Conservation (phyloP, 2,797 vertebrate species). For the Falco naumanni region DNA sequence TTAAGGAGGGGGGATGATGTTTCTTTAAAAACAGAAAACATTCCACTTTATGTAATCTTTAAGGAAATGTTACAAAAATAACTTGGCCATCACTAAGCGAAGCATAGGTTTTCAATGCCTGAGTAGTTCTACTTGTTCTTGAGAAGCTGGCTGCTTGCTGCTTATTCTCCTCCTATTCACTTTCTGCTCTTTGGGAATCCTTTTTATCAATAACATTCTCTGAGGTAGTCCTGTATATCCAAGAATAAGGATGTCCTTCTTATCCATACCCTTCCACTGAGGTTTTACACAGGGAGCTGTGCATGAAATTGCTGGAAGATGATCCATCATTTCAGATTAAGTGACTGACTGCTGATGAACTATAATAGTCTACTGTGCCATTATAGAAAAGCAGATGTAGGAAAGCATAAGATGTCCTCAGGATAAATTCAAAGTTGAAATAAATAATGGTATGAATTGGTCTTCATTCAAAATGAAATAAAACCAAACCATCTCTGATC, state of each 20-base stretch:
- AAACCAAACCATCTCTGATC: background rate
- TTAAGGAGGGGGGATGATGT: too few species aligned
- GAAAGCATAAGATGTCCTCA: background rate
- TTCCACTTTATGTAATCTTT: background rate
- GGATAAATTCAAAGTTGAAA: background rate
- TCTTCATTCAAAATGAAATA: background rate
- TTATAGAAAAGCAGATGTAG: background rate
- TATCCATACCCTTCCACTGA: background rate
- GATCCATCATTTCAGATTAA: background rate
- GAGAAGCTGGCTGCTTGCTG: background rate
- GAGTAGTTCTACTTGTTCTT: background rate
- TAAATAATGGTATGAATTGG: background rate
- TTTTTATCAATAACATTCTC: background rate
- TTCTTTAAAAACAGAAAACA: background rate
- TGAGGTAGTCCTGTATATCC: background rate
- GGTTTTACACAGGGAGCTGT: background rate
- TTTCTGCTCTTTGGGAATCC: background rate
- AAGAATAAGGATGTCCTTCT: background rate
- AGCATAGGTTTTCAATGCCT: background rate
- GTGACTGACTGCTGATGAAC: background rate
- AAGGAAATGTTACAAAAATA: background rate
- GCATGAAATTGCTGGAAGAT: background rate
- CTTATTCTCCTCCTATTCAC: background rate
- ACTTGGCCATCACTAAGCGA: background rate
- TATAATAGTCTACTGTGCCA: background rate